Evolutionary conservation across 2,797 vertebrate species (phyloP).

Genomic region (Smutsia temminckii): DNA sequence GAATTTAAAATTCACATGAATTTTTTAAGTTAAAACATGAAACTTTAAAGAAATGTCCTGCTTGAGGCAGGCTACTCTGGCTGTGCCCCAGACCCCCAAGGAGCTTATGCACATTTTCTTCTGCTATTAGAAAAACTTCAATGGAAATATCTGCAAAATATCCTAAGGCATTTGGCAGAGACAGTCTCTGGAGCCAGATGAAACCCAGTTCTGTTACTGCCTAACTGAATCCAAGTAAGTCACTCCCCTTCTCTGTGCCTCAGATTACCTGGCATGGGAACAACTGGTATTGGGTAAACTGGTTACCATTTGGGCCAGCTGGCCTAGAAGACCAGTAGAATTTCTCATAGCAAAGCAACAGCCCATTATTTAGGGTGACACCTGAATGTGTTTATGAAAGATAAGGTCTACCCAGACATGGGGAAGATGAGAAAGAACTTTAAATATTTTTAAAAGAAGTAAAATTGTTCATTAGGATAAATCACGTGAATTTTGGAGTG

Average conservation of each 20-base stretch:
- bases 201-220: not conserved
- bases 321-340: not conserved
- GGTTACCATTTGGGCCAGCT: not conserved
- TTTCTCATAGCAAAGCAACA: not conserved
- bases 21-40: conserved; percentile 70
- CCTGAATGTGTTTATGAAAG: not conserved
- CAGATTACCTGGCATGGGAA: not conserved
- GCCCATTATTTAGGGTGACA: not conserved
- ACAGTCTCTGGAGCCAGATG: not conserved
- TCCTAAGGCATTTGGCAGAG: not conserved
- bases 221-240: not conserved
- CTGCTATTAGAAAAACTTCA: conserved; percentile 15
- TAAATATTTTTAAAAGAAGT: not conserved
- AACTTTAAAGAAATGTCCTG: conserved; percentile 63
- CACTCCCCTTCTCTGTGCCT: not conserved
- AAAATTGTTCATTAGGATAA: not conserved
- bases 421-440: not conserved
- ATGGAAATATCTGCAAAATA: not conserved
- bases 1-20: conserved; percentile 68
- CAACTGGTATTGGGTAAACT: not conserved
- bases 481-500: not conserved
- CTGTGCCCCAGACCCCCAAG: not conserved
- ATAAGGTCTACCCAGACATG: not conserved
- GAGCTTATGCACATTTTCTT: not conserved
- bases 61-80: conserved; percentile 37